Evolutionary conservation across 1,140 invertebrate species (phyloP), one percentile per base, ranked within the genome.

Genomic region (Drosophila leontia): DNA sequence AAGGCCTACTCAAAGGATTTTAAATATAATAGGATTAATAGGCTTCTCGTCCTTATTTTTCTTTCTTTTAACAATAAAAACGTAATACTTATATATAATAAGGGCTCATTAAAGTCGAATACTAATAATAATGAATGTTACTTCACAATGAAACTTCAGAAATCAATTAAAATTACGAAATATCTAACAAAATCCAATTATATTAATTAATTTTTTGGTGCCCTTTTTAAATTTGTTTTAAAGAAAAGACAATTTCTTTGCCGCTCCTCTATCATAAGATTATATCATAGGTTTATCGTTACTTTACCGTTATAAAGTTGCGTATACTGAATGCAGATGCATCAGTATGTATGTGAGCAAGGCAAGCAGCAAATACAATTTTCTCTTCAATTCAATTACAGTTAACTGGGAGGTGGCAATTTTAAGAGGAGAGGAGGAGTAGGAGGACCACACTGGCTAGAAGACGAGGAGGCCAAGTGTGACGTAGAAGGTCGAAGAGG

Each of bases 331-430:
- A 68, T 53, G 48, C 37, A 45, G 23, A 55, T 58, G 42, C 42
- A 65, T 35, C 26, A 3, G 29, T 23, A 32, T 61, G 5, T 39
- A n/a, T 7, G n/a, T 62, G 32, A 35, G 56, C 42, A 47, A 29
- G 35, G 47, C 47, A 48, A 39, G 32, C 15, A 17, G 48, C 44
- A 64, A 41, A 47, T 59, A 56, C 41, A 50, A 45, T 64, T 56
- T 78, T 48, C 57, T 56, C 60, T 87, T 69, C 78, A 90, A 82
- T 90, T 90, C 81, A 90, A 90, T 90, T 90, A 90, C 85, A 90
- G 85, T 90, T 90, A 76, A 85, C 78, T 82, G 78, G 42, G 53
- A 67, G 56, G 53, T 65, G 39, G 58, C 42, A 50, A 48, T 26
- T n/a, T 19, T 39, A 15, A 23, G 19, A n/a, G 29, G 11, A 23